Percentiles rank a stretch among this genome's conserved stretches.
Conservation (phyloP, 1,140 invertebrate species). For the Caenorhabditis tropicalis region DNA sequence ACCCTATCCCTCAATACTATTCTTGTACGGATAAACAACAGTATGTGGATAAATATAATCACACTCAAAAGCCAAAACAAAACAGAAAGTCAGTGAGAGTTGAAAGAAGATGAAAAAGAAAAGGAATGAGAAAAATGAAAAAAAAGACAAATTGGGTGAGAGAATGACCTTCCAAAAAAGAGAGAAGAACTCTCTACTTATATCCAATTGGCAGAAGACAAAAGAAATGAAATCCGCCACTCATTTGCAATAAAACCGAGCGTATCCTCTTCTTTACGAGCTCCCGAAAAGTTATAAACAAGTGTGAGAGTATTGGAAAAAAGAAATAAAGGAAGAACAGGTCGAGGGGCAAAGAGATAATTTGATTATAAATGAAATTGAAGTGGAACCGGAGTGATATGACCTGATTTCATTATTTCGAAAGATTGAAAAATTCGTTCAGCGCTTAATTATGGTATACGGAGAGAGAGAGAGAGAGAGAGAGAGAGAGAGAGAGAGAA, state of each 20-base stretch:
- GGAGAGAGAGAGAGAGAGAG: too few relatives aligned
- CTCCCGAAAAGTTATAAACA: background rate
- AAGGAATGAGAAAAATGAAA: background rate
- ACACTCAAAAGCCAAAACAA: background rate
- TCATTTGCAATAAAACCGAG: background rate
- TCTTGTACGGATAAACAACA: conserved; percentile 33
- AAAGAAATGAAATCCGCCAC: background rate
- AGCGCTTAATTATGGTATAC: too few relatives aligned
- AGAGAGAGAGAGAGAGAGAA: too few relatives aligned
- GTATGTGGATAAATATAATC: background rate
- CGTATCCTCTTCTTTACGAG: background rate
- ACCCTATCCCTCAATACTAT: background rate
- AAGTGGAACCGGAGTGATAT: conserved; percentile 39
- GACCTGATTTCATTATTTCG: conserved; percentile 33
- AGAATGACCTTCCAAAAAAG: background rate
- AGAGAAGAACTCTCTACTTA: background rate
- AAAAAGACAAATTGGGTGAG: background rate
- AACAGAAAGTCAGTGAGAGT: too few relatives aligned
- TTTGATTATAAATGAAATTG: conserved; percentile 30
- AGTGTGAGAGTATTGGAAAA: background rate
- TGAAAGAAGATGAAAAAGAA: background rate
- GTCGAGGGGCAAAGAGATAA: conserved; percentile 2
- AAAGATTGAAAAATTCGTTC: background rate
- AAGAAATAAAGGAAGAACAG: conserved; percentile 2
- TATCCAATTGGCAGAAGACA: conserved; percentile 13